Conservation (phyloP, 2,888 invertebrate species). For the Melitaea athalia region DNA sequence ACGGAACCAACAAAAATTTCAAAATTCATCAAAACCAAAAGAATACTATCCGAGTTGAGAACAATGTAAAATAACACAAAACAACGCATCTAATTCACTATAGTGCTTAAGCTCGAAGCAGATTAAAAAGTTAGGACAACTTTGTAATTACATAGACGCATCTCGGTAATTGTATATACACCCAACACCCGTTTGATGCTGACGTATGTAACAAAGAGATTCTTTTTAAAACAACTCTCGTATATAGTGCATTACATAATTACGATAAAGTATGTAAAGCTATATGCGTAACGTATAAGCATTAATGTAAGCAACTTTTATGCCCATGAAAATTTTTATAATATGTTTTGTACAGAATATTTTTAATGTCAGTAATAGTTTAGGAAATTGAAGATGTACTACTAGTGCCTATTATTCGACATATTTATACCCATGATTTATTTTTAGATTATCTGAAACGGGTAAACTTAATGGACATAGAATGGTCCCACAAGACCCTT, state of each 20-base stretch:
- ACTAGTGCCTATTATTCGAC: no score
- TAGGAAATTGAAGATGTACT: no score
- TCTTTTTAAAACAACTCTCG: conserved; percentile 7
- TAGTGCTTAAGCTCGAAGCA: conserved; percentile 5
- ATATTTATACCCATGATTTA: no score
- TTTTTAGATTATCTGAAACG: no score
- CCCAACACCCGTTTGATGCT: not conserved
- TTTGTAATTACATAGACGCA: conserved; percentile 27
- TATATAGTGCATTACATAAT: conserved; percentile 9
- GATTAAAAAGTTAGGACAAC: conserved; percentile 29
- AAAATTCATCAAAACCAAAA: not conserved
- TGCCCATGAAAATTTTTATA: no score
- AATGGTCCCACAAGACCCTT: no score
- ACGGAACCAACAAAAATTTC: not conserved
- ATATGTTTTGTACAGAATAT: no score
- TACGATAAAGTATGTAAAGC: not conserved
- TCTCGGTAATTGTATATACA: conserved; percentile 19
- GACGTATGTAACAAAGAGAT: not conserved
- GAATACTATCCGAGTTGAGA: not conserved
- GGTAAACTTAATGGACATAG: no score
- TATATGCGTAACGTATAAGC: not conserved
- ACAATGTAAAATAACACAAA: not conserved
- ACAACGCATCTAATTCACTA: conserved; percentile 8
- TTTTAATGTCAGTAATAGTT: no score
- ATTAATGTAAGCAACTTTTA: not conserved